Percentiles rank a stretch among this genome's conserved stretches.
Evolutionary conservation across 2,113 vertebrate genomes (phyloP).

Genomic region (Columba livia): DNA sequence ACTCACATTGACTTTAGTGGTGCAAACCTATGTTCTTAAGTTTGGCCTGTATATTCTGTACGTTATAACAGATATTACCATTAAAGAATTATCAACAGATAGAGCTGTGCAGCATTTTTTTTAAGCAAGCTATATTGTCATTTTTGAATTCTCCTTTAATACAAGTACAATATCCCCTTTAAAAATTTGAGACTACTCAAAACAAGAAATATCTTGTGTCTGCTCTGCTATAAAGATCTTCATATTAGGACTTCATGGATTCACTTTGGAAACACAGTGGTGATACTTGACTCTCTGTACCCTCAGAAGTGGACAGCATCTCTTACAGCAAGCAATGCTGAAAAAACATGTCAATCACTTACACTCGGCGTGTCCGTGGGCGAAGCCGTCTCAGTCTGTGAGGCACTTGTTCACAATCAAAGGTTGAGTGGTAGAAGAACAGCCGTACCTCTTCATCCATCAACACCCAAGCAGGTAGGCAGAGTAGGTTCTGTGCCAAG

Average conservation of each 20-base stretch:
- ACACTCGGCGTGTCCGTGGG: constrained; percentile 82
- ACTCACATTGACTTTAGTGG: background rate
- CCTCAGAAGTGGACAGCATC: background rate
- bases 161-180: background rate
- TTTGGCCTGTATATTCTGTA: background rate
- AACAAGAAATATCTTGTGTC: background rate
- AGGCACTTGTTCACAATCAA: constrained; percentile 84
- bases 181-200: background rate
- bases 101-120: background rate
- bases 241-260: background rate
- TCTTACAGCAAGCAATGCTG: background rate
- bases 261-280: background rate
- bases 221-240: background rate
- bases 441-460: constrained; percentile 87
- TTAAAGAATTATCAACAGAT: background rate
- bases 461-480: constrained; percentile 85
- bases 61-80: background rate
- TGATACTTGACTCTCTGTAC: background rate
- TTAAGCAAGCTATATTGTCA: background rate
- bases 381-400: constrained; percentile 86
- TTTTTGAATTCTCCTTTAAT: background rate
- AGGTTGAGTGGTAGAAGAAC: constrained; percentile 91
- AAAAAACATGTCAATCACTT: constrained; percentile 17
- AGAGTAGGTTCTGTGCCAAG: constrained; percentile 77
- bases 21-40: background rate